Base-by-base conservation (phyloP, 2,113 vertebrate genomes). In the Gallinago media region DNA sequence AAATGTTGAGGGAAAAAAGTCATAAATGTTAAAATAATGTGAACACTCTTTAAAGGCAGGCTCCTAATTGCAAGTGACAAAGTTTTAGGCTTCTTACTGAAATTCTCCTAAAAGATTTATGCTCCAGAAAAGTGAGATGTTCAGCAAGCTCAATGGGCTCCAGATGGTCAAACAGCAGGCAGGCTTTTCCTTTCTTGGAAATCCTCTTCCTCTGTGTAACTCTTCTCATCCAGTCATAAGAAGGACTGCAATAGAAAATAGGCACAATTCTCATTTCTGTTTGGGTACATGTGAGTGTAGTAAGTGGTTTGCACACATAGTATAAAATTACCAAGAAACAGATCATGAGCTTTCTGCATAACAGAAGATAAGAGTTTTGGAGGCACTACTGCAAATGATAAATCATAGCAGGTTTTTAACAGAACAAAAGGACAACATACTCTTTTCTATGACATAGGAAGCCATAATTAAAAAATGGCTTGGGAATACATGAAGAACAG, bases 221-320 rank as follows among this genome's bases (percentile, higher is more conserved):
- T 98, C 99, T 99, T 95, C 99, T 98, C 99, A 99, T 99, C 99
- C 99, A 99, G 97, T 99, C 99, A 29, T 99, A 99, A 18, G 99
- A 99, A 20, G 99, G 99, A 91, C 99, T 99, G 85, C 36, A 97
- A 97, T 76, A 94, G 94, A 97, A 83, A 76, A 71, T 1, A 79
- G 59, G 47, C 40, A 61, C 38, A 79, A 73, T 94, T 91, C 95
- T 82, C 32, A 76, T 15, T 90, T 68, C 42, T 89, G 13, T 65
- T 52, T 66, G 68, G 65, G n/a, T 46, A 25, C 4, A 4, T 5
- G 50, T 12, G 23, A 70, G 10, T 21, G 22, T 13, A 76, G 34
- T 34, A 23, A 56, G 40, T 2, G 8, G 31, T 3, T 38, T 71
- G 34, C 50, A 79, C 6, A 11, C 3, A 14, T 15, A 3, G 5